Evolutionary conservation across 2,888 invertebrate genomes (phyloP), one percentile per base, ranked within the genome.

Genomic region (Thera obeliscata): DNA sequence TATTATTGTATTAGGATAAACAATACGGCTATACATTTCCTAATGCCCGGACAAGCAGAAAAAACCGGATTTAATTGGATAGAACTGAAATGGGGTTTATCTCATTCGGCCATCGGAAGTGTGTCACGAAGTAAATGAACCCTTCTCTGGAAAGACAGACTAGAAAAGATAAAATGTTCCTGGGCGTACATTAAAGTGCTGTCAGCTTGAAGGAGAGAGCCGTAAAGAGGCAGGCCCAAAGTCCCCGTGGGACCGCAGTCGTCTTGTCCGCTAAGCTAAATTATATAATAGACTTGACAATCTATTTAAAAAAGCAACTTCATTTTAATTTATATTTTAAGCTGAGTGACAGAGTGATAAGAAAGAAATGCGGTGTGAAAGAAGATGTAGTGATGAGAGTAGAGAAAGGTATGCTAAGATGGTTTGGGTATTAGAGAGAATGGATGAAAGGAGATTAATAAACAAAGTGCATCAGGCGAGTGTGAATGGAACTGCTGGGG

Each of bases 91-190:
- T 80, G 76, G 84, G 86, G 86, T 87, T 61, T 88, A 87, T 89
- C 88, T 87, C 84, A 85, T 87, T 82, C 81, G 78, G 80, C 78
- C 83, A 88, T 89, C 90, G 84, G 84, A 85, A 87, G 83, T 87
- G 87, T 90, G 90, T 89, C 87, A 87, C 89, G 76, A 81, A 83
- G 81, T 86, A 86, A 87, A 89, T 87, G 86, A 90, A 92, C 91
- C 92, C 93, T 89, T 91, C 87, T 87, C 81, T 80, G 77, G 81
- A 74, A 86, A 85, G 87, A 89, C 87, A 89, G 89, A 91, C 88
- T 89, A 88, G 87, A 87, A 90, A 88, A 91, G 91, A 91, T 91
- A 93, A 93, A 93, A 92, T 87, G 88, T 86, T 88, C 87, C 85
- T 88, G 86, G 89, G 86, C 87, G 86, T 85, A 90, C 91, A 91